Base-by-base conservation (phyloP, 2,888 invertebrate genomes). In the Campoplex nolae region DNA sequence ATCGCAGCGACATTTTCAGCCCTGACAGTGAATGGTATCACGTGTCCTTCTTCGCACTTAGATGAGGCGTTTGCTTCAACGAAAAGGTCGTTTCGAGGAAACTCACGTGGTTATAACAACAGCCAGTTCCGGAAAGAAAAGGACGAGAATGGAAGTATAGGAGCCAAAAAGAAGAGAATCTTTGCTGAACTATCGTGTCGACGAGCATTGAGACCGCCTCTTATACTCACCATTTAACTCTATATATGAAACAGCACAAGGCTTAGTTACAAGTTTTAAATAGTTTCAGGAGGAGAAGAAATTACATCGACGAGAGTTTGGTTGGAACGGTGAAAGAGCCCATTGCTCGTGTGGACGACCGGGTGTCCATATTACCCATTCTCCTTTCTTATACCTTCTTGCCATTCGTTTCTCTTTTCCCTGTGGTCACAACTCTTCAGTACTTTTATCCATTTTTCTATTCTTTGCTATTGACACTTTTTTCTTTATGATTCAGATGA, bases 251-350 rank as follows among this genome's bases (percentile, higher is more conserved):
- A 79, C 75, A 32, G 84, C 75, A 32, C 85, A 70, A 83, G 85
- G 81, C 75, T 85, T 80, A 79, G 83, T 88, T 86, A 77, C 89
- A 89, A 89, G 88, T 89, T 89, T 89, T 88, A 89, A 88, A 89
- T 89, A 89, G 89, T 89, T 89, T 88, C 79, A 54, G 74, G 38
- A 38, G 38, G 83, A 71, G 84, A 81, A 83, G 84, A 85, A 89
- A 89, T 89, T 88, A 88, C 88, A 88, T 84, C 77, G 76, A 67
- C 48, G 86, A 79, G 84, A 86, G 88, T 88, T 85, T 71, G 84
- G 71, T 76, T 51, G 76, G 71, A 85, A 70, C 77, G 75, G 42
- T 42, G 45, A 51, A 73, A 68, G 75, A 81, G 54, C 35, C 38
- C 16, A 32, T 65, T 62, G n/a, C 76, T 65, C 38, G 76, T 7